Conservation (phyloP, 2,797 vertebrate genomes). For the Oryzias dopingdopingensis region DNA sequence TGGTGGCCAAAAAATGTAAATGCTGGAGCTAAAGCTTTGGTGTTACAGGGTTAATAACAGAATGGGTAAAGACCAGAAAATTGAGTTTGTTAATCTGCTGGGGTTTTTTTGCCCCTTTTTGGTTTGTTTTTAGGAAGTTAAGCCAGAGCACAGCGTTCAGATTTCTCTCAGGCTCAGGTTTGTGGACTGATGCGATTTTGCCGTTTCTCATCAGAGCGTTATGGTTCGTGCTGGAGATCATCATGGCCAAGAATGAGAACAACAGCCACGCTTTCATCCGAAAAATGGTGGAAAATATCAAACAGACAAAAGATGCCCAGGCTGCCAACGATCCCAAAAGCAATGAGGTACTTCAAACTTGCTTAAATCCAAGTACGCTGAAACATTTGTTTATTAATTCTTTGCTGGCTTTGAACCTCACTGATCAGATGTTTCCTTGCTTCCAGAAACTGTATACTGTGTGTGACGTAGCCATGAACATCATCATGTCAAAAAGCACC, state of each 20-base stretch:
- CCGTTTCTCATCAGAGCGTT: conserved; percentile 81
- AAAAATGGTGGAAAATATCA: conserved; percentile 99
- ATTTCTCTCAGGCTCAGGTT: not conserved
- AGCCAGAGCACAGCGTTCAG: not conserved
- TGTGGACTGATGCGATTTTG: conserved; percentile 7
- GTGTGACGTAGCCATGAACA: conserved; percentile 98
- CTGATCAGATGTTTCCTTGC: not conserved
- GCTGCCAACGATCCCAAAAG: conserved; percentile 89
- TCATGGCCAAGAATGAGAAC: conserved; percentile 99
- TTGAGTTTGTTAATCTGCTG: too few species aligned
- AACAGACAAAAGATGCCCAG: conserved; percentile 97
- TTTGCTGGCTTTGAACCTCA: not conserved
- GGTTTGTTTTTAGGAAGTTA: too few species aligned
- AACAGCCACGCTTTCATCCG: conserved; percentile 98
- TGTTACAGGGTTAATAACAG: too few species aligned
- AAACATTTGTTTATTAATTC: not conserved
- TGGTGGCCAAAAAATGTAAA: too few species aligned
- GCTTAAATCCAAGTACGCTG: not conserved
- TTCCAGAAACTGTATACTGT: conserved; percentile 95
- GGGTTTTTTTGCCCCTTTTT: too few species aligned
- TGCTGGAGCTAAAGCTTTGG: too few species aligned
- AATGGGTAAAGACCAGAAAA: too few species aligned
- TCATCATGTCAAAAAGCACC: conserved; percentile 98
- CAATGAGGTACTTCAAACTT: conserved; percentile 84
- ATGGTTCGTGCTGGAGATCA: conserved; percentile 97